Conservation (phyloP, 2,797 vertebrate genomes). For the Knipowitschia caucasica region DNA sequence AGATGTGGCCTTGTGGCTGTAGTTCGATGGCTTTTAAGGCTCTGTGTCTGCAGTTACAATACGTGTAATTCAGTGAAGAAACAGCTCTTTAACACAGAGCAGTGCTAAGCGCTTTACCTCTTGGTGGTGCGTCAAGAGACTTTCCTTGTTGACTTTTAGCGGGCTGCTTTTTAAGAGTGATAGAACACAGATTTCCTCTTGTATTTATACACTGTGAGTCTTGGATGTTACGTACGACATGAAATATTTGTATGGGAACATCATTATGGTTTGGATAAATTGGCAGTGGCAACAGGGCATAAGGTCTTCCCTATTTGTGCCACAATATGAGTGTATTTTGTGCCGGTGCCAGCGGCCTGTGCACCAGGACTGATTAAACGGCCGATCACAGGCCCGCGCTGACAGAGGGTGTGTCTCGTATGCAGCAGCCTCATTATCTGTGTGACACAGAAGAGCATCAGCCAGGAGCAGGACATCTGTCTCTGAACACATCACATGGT, state of each 20-base stretch:
- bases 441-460: conserved; percentile 4
- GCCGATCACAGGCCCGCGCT: conserved; percentile 44
- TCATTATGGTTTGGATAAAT: conserved; percentile 68
- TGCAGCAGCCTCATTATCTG: conserved; percentile 33
- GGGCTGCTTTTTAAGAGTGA: conserved; percentile 64
- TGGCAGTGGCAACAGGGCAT: conserved; percentile 70
- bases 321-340: conserved; percentile 66
- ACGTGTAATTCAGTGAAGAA: conserved; percentile 40
- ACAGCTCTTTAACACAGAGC: conserved; percentile 49
- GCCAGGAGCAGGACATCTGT: background rate
- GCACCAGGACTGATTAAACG: conserved; percentile 58
- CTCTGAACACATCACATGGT: background rate
- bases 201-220: conserved; percentile 68
- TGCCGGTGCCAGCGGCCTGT: conserved; percentile 61
- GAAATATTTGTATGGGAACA: conserved; percentile 79
- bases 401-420: conserved; percentile 53
- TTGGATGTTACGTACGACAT: conserved; percentile 68
- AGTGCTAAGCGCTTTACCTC: conserved; percentile 53
- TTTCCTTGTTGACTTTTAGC: conserved; percentile 55
- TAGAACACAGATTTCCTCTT: conserved; percentile 74
- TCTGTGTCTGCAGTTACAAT: conserved; percentile 9
- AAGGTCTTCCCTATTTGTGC: conserved; percentile 76
- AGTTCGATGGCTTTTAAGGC: conserved; percentile 22
- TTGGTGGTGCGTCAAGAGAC: conserved; percentile 49
- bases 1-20: conserved; percentile 30